Conservation (phyloP, 2,113 vertebrate species). For the Paramormyrops kingsleyae region DNA sequence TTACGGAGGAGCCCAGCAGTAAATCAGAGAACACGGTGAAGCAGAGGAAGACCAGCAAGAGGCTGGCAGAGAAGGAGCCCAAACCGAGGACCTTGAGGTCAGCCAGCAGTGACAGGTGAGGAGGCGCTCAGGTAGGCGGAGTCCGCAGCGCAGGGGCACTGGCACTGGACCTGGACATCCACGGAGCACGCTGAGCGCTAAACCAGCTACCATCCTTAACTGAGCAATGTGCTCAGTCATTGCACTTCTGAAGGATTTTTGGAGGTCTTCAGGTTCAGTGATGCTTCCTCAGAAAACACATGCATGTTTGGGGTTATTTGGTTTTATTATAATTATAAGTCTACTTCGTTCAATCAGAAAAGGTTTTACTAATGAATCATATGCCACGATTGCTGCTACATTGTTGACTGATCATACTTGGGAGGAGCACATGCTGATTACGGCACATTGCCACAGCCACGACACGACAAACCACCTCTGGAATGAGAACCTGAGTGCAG, state of each 20-base stretch:
- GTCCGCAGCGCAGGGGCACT: too few relatives aligned
- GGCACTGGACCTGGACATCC: too few relatives aligned
- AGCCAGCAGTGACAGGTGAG: conserved; percentile 83
- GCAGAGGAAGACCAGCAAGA: conserved; percentile 70
- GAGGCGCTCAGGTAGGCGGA: too few relatives aligned
- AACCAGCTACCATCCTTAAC: not conserved
- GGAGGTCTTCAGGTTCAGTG: not conserved
- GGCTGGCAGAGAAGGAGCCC: conserved; percentile 66
- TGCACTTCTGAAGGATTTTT: not conserved
- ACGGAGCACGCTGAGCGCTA: not conserved
- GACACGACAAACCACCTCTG: too few relatives aligned
- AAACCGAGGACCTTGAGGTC: conserved; percentile 69
- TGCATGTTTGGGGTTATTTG: not conserved
- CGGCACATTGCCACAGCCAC: too few relatives aligned
- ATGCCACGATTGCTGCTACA: not conserved
- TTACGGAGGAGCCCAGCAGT: conserved; percentile 73
- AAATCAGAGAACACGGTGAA: conserved; percentile 73
- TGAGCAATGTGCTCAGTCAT: not conserved
- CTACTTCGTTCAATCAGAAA: not conserved
- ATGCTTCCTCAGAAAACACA: not conserved
- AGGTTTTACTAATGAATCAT: not conserved
- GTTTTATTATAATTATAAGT: not conserved
- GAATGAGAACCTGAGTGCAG: too few relatives aligned
- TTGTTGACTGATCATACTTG: not conserved
- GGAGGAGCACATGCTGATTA: too few relatives aligned